Evolutionary conservation across 1,140 invertebrate species (phyloP), one percentile per base, ranked within the genome.

Genomic region (Propsilocerus akamusi): DNA sequence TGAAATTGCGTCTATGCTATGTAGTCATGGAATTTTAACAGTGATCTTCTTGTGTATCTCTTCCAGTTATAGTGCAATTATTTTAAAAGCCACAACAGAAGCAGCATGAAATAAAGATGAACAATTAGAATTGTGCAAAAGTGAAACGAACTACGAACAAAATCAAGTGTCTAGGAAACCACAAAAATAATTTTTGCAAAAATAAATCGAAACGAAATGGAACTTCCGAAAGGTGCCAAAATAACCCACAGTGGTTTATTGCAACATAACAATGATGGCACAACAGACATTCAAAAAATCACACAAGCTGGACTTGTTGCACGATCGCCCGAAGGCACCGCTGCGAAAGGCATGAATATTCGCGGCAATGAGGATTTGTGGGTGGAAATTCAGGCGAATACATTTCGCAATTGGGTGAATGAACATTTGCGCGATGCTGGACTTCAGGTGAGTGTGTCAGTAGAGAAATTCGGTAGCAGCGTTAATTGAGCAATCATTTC

Each of bases 381-480:
- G 91, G 86, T 97, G 25, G 86, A 92, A 63, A 97, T 97, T 55
- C 94, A 98, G 68, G 83, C 91, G 24, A 92, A 95, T 61, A 98
- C 94, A 1, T 98, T 97, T 66, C 80, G 84, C 54, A 97, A 97
- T 68, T 98, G 94, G 94, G 86, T 97, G 52, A 98, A 97, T 68
- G 92, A 97, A 66, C 88, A 95, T 57, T 67, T 96, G 48, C 80
- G 78, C 54, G 80, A 77, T 46, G 68, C 72, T 48, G 70, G 72
- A 68, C 77, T 69, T 65, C 74, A 68, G 73, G 77, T 65, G 69
- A 67, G 61, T 55, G 22, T 30, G 20, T 26, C 28, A 26, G 12
- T 4, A 30, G n/a, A 30, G 28, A 8, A 8, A 8, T 28, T n/a
- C n/a, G n/a, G n/a, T n/a, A n/a, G n/a, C n/a, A n/a, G n/a, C 5